Conservation (phyloP, 2,113 vertebrate genomes). For the Phalacrocorax pelagicus region DNA sequence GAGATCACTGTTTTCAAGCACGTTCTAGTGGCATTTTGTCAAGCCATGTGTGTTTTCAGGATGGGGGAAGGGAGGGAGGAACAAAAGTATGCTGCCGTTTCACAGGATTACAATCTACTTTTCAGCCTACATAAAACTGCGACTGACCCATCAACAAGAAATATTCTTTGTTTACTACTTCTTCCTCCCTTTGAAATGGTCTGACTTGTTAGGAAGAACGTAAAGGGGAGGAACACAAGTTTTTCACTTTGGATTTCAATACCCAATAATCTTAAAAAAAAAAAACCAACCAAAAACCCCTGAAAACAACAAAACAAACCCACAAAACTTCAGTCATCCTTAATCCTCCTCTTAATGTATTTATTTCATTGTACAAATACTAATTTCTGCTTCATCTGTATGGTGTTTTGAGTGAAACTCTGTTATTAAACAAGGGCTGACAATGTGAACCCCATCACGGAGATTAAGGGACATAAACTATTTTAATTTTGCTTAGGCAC, state of each 20-base stretch:
- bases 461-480: neutral
- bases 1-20: slow-evolving; percentile 77
- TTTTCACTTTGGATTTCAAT: neutral
- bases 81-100: slow-evolving; percentile 55
- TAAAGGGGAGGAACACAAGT: neutral
- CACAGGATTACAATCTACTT: slow-evolving; percentile 21
- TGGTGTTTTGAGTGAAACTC: neutral
- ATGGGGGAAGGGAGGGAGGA: slow-evolving; percentile 56
- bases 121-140: slow-evolving; percentile 46
- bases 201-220: neutral
- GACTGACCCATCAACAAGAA: slow-evolving; percentile 51
- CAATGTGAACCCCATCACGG: neutral
- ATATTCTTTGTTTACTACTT: slow-evolving; percentile 54
- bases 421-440: neutral
- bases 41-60: slow-evolving; percentile 69
- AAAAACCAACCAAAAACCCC: neutral
- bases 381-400: neutral
- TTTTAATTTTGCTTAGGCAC: neutral
- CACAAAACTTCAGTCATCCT: neutral
- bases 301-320: neutral
- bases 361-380: neutral
- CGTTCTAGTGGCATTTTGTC: slow-evolving; percentile 70
- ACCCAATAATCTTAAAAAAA: neutral
- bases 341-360: neutral
- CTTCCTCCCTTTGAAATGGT: neutral